Base-by-base conservation (phyloP, 2,113 vertebrate genomes). In the Paracanthobrama guichenoti region DNA sequence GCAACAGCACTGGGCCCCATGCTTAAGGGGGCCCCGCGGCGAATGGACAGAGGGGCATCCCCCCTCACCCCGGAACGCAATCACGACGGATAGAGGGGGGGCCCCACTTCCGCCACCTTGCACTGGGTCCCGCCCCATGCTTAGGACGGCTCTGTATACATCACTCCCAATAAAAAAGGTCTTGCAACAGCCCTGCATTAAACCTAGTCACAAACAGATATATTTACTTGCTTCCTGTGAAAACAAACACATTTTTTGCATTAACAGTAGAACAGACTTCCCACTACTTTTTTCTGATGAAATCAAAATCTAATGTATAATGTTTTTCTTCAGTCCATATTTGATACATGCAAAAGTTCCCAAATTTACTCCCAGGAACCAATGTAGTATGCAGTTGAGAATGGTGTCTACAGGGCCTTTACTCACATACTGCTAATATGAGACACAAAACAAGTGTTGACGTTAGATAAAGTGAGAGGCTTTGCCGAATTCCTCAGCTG, bases 401-500 rank as follows among this genome's bases (percentile, higher is more conserved):
- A 81, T 50, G 59, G 8, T 81, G 67, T 66, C n/a, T 44, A 26
- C 67, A 71, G 44, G 73, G 86, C 81, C 85, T 87, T 88, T 75
- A 87, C 88, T 90, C 87, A 87, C 86, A 87, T 82, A 78, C 72
- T 60, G 13, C 75, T 74, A 48, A 60, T 44, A 53, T 46, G 67
- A 72, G 26, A 48, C 35, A 50, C 42, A 57, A 69, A 76, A 26
- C 76, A 42, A 66, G 78, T 81, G 78, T 57, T 84, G 78, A 79
- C 82, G 78, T 20, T 85, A 89, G 75, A 66, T 64, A 71, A 84
- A 78, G n/a, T 78, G 86, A 86, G 18, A 88, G 81, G 85, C 88
- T 87, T 86, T 83, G 79, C 90, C 87, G 84, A 86, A 81, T 86
- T 79, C 91, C 92, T 91, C 91, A 93, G 93, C 93, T 93, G 92